Evolutionary conservation across 2,888 invertebrate genomes (phyloP).

Genomic region (Congeria kusceri): DNA sequence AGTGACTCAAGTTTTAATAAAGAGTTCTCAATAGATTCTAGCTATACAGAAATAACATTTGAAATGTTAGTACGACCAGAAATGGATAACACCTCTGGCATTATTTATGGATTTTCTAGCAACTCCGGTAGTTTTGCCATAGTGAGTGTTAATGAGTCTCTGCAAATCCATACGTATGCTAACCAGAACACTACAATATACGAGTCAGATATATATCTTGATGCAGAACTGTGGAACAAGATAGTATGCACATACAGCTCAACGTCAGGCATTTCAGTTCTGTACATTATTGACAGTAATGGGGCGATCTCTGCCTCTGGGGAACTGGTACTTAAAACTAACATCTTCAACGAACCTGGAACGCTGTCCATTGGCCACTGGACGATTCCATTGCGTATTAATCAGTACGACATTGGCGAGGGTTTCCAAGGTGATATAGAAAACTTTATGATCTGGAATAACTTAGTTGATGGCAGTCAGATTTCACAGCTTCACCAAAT

Average conservation of each 20-base stretch:
- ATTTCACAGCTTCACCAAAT: constrained; percentile 68
- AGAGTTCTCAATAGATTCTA: constrained; percentile 44
- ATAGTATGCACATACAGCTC: constrained; percentile 67
- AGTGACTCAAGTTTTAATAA: constrained; percentile 56
- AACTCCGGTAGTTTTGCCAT: constrained; percentile 47
- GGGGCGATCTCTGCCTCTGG: constrained; percentile 51
- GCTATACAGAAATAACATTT: constrained; percentile 56
- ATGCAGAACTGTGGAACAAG: constrained; percentile 71
- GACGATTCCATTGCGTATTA: constrained; percentile 66
- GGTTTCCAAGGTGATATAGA: constrained; percentile 69
- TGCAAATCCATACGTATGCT: constrained; percentile 55
- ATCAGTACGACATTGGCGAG: constrained; percentile 36
- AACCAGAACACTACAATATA: constrained; percentile 33
- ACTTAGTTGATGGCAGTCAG: constrained; percentile 63
- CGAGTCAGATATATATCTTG: constrained; percentile 59
- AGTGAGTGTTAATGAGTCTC: constrained; percentile 37
- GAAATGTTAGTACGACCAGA: constrained; percentile 67
- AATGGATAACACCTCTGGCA: constrained; percentile 45
- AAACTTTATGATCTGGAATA: constrained; percentile 72
- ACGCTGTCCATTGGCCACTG: constrained; percentile 72
- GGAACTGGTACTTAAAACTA: constrained; percentile 44
- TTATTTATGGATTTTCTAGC: constrained; percentile 67
- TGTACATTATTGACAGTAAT: constrained; percentile 64
- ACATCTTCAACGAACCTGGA: constrained; percentile 61
- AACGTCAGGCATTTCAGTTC: constrained; percentile 51